Conservation (phyloP, 2,888 invertebrate species). For the Erebia ligea region DNA sequence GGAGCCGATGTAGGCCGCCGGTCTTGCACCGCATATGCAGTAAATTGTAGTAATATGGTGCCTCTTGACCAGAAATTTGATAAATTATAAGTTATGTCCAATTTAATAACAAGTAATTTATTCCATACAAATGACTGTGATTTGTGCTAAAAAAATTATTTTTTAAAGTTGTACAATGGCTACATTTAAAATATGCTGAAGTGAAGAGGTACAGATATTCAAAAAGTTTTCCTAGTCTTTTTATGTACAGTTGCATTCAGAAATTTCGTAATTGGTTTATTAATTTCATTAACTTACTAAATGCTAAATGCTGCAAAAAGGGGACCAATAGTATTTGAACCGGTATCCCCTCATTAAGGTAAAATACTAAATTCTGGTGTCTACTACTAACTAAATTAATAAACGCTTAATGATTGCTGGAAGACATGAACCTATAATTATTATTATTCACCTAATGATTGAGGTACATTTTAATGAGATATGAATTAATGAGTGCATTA, state of each 20-base stretch:
- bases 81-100: neutral
- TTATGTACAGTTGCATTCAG: too few relatives aligned
- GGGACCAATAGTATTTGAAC: too few relatives aligned
- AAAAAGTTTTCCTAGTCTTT: neutral
- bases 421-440: neutral
- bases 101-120: neutral
- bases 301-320: too few relatives aligned
- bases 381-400: too few relatives aligned
- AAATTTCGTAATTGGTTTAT: too few relatives aligned
- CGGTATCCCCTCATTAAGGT: too few relatives aligned
- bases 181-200: constrained; percentile 2
- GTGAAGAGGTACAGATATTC: constrained; percentile 2
- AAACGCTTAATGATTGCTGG: too few relatives aligned
- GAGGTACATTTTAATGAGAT: neutral
- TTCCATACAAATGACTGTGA: neutral
- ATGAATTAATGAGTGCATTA: neutral
- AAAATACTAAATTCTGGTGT: too few relatives aligned
- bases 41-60: constrained; percentile 56
- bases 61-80: constrained; percentile 17
- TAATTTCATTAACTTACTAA: too few relatives aligned
- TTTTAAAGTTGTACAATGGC: constrained; percentile 28
- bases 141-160: constrained; percentile 20
- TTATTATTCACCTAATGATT: neutral
- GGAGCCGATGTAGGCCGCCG: constrained; percentile 73
- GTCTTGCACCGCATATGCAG: constrained; percentile 62